phyloP scores from a whole-genome alignment of 2,797 vertebrate genomes.

The Sternotherus odoratus region DNA sequence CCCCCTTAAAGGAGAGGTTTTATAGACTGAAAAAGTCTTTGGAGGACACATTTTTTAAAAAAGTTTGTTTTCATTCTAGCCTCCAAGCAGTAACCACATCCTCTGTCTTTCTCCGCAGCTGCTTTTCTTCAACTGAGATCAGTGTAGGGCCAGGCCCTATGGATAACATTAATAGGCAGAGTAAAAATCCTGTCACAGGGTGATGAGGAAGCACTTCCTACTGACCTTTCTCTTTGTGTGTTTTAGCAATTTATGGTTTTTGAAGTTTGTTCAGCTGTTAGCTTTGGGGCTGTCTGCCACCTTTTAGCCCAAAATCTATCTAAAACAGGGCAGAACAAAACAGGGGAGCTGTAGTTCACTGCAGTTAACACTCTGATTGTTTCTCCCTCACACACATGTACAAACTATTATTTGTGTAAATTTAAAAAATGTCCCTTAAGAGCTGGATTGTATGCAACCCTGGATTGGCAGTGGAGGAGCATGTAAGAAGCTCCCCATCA shows the following conservation, averaged over 20 bases:
- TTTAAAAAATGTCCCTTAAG: not conserved
- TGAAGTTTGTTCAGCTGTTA: constrained; percentile 66
- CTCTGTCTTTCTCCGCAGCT: constrained; percentile 21
- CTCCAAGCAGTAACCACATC: constrained; percentile 59
- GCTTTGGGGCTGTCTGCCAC: not conserved
- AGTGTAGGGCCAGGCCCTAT: not conserved
- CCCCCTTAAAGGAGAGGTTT: not conserved
- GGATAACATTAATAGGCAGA: not conserved
- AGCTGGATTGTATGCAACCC: not conserved
- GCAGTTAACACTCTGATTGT: not conserved
- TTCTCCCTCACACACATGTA: not conserved
- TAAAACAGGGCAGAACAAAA: constrained; percentile 15
- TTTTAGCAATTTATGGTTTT: constrained; percentile 38
- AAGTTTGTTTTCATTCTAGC: constrained; percentile 31
- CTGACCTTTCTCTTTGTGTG: constrained; percentile 50
- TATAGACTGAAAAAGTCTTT: constrained; percentile 45
- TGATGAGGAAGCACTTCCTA: constrained; percentile 57
- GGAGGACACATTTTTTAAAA: not conserved
- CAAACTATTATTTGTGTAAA: not conserved
- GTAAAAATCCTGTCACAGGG: constrained; percentile 56
- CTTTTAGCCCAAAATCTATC: not conserved
- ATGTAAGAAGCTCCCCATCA: not conserved
- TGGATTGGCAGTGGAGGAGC: not conserved
- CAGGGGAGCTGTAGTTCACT: not conserved
- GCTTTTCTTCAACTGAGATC: constrained; percentile 19